Percentiles rank a stretch among this genome's conserved stretches.
These are phyloP conservation scores for Synanthedon myopaeformis DNA, from an alignment of 2,888 invertebrate genomes.

Conservation along the genomic window DNA sequence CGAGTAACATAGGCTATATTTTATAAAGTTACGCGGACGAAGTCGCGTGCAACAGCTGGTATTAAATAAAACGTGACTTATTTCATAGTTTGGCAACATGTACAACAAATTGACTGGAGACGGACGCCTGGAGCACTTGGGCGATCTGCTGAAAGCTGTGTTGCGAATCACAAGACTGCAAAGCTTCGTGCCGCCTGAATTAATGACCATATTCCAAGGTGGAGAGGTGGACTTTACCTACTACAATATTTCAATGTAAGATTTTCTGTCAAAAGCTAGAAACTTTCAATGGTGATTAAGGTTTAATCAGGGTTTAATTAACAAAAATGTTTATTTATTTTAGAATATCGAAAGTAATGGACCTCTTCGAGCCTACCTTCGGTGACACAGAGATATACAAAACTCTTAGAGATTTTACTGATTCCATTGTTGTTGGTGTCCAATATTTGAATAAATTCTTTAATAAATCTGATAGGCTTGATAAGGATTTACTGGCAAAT, in stretches of 20 bases:
- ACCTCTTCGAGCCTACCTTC: slow-evolving; percentile 48
- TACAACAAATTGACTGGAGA: slow-evolving; percentile 63
- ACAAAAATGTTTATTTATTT: slow-evolving; percentile 10
- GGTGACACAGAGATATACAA: slow-evolving; percentile 44
- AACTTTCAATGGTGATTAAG: not conserved
- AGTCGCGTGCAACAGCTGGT: too few relatives aligned
- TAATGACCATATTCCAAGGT: slow-evolving; percentile 29
- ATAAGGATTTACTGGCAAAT: slow-evolving; percentile 6
- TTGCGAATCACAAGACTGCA: slow-evolving; percentile 48
- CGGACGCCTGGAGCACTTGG: slow-evolving; percentile 44
- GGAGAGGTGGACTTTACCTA: slow-evolving; percentile 44
- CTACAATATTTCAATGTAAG: slow-evolving; percentile 48
- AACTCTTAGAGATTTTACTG: slow-evolving; percentile 32
- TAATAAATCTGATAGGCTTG: not conserved
- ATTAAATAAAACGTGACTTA: too few relatives aligned
- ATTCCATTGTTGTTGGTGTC: slow-evolving; percentile 26
- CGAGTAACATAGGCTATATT: too few relatives aligned
- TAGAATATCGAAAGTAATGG: slow-evolving; percentile 45
- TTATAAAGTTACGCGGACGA: too few relatives aligned
- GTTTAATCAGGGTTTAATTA: not conserved
- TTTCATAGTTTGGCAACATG: slow-evolving; percentile 48
- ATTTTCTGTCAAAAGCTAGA: slow-evolving; percentile 1
- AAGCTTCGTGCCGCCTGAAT: slow-evolving; percentile 58
- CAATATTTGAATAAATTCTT: slow-evolving; percentile 39
- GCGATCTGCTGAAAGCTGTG: slow-evolving; percentile 47